phyloP scores from a whole-genome alignment of 2,888 invertebrate species.

The Prosopocoilus inquinatus region DNA sequence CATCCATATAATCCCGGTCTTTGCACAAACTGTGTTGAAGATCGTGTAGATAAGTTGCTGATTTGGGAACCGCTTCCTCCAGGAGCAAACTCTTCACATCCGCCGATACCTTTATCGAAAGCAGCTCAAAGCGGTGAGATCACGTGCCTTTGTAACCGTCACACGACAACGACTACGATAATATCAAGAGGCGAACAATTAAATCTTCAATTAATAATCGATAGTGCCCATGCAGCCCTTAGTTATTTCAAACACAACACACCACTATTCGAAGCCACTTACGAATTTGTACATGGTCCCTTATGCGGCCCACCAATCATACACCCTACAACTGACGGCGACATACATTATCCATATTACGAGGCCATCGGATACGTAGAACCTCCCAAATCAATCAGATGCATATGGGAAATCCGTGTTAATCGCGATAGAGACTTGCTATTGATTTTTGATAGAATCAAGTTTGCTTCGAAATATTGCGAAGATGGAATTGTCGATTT shows the following conservation, averaged over 20 bases:
- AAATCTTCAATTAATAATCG: slow-evolving; percentile 78
- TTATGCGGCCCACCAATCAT: slow-evolving; percentile 81
- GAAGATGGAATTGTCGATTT: slow-evolving; percentile 85
- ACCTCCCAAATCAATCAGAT: slow-evolving; percentile 64
- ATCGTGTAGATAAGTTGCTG: slow-evolving; percentile 79
- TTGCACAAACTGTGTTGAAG: slow-evolving; percentile 83
- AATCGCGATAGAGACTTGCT: slow-evolving; percentile 82
- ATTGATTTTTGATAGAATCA: slow-evolving; percentile 83
- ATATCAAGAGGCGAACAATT: slow-evolving; percentile 68
- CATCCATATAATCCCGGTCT: slow-evolving; percentile 75
- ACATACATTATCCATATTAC: slow-evolving; percentile 83
- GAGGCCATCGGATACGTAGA: slow-evolving; percentile 72
- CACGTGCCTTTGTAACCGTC: slow-evolving; percentile 71
- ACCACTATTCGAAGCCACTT: slow-evolving; percentile 81
- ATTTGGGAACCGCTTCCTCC: slow-evolving; percentile 70
- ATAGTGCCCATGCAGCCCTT: slow-evolving; percentile 80
- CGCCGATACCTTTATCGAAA: slow-evolving; percentile 54
- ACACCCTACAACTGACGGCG: slow-evolving; percentile 78
- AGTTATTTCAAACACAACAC: slow-evolving; percentile 85
- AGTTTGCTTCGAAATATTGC: slow-evolving; percentile 80
- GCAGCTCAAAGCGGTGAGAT: slow-evolving; percentile 68
- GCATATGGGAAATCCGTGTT: slow-evolving; percentile 62
- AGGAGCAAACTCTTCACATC: slow-evolving; percentile 45
- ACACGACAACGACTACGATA: slow-evolving; percentile 59
- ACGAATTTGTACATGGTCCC: slow-evolving; percentile 87